phyloP scores from a whole-genome alignment of 2,888 invertebrate genomes.

The Drosophila sordidapex region DNA sequence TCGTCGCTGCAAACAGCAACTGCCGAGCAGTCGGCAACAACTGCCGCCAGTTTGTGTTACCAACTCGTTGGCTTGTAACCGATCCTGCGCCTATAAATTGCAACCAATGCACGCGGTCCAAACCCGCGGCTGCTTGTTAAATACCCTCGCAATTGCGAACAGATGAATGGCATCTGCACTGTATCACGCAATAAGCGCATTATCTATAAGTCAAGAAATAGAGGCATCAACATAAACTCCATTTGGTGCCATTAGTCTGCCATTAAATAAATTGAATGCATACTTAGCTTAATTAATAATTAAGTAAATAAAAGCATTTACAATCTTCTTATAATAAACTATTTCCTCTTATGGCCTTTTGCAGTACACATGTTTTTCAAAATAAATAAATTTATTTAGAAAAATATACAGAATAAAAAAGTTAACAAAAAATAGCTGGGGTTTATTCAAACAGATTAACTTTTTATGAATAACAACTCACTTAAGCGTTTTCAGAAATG shows the following conservation, averaged over 20 bases:
- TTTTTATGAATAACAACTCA: not conserved
- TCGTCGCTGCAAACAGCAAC: slow-evolving; percentile 30
- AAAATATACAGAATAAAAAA: not conserved
- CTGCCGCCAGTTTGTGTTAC: slow-evolving; percentile 76
- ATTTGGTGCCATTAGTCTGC: not conserved
- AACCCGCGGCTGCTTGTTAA: slow-evolving; percentile 76
- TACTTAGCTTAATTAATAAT: not conserved
- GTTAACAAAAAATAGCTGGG: not conserved
- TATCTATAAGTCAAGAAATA: not conserved
- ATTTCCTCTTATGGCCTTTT: not conserved
- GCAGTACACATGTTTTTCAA: not conserved
- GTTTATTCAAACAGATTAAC: not conserved
- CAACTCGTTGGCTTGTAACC: slow-evolving; percentile 78
- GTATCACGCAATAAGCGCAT: slow-evolving; percentile 8
- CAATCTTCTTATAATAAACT: not conserved
- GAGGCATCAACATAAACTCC: not conserved
- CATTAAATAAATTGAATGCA: not conserved
- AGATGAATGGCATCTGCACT: slow-evolving; percentile 30
- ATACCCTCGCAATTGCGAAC: slow-evolving; percentile 35
- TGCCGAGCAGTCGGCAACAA: slow-evolving; percentile 56
- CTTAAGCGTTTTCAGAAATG: not conserved
- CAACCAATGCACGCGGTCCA: slow-evolving; percentile 69
- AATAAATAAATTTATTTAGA: not conserved
- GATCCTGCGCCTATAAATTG: slow-evolving; percentile 79
- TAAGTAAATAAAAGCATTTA: not conserved